Evolutionary conservation across 2,888 invertebrate species (phyloP), one percentile per base, ranked within the genome.

Genomic region (Stenoptilia bipunctidactyla): DNA sequence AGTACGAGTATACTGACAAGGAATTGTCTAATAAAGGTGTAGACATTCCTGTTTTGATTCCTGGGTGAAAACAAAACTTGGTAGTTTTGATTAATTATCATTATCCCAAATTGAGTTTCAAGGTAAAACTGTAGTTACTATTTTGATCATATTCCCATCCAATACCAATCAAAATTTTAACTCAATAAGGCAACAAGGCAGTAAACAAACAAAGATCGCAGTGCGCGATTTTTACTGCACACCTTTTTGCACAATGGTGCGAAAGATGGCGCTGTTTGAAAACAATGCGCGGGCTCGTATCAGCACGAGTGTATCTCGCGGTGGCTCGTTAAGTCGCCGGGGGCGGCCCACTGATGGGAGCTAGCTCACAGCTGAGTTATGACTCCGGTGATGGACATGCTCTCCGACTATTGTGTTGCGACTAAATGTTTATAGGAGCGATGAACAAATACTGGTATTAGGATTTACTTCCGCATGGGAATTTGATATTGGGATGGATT

Each of bases 141-240:
- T n/a, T n/a, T n/a, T n/a, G n/a, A n/a, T n/a, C n/a, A n/a, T n/a
- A n/a, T n/a, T n/a, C n/a, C n/a, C n/a, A n/a, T n/a, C n/a, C n/a
- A n/a, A n/a, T n/a, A n/a, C n/a, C n/a, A n/a, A n/a, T n/a, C n/a
- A n/a, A n/a, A n/a, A n/a, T n/a, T n/a, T n/a, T n/a, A n/a, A n/a
- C n/a, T n/a, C n/a, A n/a, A n/a, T n/a, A n/a, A n/a, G n/a, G n/a
- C n/a, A n/a, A n/a, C n/a, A 20, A 20, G 8, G 20, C 61, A 56
- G 77, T 79, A 80, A 82, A 80, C 80, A 82, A 80, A 82, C 73
- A 71, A 59, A 76, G 80, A 79, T 80, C 59, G 66, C 49, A 55
- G 52, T 55, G 56, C 53, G 57, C 64, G 80, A 80, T 80, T 70
- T 68, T 67, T 62, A 59, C 56, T 61, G 66, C 61, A 65, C 75